Evolutionary conservation across 2,888 invertebrate genomes (phyloP).

Genomic region (Megalurothrips usitatus): DNA sequence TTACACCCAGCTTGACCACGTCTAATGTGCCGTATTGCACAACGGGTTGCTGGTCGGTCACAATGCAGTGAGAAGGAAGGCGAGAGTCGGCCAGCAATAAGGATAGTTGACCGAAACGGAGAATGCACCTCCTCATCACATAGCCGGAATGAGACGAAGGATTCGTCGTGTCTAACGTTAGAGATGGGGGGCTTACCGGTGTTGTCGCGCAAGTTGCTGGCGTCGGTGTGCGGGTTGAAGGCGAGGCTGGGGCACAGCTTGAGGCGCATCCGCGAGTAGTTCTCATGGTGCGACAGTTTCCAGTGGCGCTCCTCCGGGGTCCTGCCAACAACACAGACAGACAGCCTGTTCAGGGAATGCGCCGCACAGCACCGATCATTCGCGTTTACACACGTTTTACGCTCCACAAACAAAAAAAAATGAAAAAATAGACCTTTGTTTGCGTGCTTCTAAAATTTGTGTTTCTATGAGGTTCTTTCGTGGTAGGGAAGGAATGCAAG

Average conservation of each 20-base stretch:
- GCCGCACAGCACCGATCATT: background rate
- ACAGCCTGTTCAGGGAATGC: background rate
- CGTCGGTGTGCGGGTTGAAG: constrained; percentile 56
- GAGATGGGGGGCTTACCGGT: constrained; percentile 41
- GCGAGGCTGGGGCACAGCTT: constrained; percentile 55
- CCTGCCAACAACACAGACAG: constrained; percentile 42
- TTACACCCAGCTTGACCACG: background rate
- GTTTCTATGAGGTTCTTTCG: too few species aligned
- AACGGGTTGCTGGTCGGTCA: background rate
- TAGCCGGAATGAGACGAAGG: too few species aligned
- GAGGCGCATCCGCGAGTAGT: constrained; percentile 58
- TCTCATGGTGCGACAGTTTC: constrained; percentile 59
- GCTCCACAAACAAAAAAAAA: too few species aligned
- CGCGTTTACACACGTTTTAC: background rate
- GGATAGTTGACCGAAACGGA: too few species aligned
- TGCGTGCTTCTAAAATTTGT: too few species aligned
- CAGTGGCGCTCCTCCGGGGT: constrained; percentile 49
- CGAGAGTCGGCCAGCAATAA: too few species aligned
- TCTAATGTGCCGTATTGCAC: background rate
- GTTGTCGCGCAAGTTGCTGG: constrained; percentile 58
- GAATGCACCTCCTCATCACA: too few species aligned
- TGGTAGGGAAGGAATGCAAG: too few species aligned
- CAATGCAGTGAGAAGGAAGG: background rate
- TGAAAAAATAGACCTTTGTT: too few species aligned
- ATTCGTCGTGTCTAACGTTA: too few species aligned